Evolutionary conservation across 1,140 invertebrate genomes (phyloP), one percentile per base, ranked within the genome.

Genomic region (Harpegnathos saltator): DNA sequence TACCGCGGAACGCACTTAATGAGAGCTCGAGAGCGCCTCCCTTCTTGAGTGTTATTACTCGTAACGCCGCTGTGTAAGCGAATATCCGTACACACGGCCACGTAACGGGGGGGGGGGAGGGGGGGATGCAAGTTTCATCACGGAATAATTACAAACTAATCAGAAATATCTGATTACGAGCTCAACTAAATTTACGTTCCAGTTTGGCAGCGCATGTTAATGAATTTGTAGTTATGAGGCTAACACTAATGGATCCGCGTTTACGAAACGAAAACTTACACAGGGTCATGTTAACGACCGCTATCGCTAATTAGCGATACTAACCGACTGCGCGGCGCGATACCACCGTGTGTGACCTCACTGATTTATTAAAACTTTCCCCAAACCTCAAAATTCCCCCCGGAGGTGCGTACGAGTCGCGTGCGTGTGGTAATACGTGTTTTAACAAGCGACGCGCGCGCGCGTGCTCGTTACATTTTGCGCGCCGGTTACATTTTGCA

Each of bases 131-230:
- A 71, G 75, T 69, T 71, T 69, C 75, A 80, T 80, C 71, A 80
- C n/a, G 54, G 54, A 71, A 80, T 80, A 80, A 80, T 80, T 80
- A 80, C 33, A 80, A 80, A 80, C 75, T 80, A 80, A 80, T 80
- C 75, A 69, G 52, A 80, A 71, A 80, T 80, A 80, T 80, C 75
- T 80, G 75, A 58, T 80, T 80, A 80, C 24, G 29, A 44, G 54
- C 19, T 17, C 22, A 80, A 71, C 38, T 12, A 80, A 71, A 80
- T 69, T 80, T 80, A 59, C 33, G 65, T 52, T 44, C 48, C 73
- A n/a, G 72, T 78, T 78, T 58, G 52, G 63, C 22, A 24, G 65
- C 24, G 33, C 65, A 58, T 80, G 75, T 59, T 80, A 71, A 80
- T 71, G 65, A 80, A 80, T 80, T 71, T n/a, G 65, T 69, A 71